Base-by-base conservation (phyloP, 2,797 vertebrate genomes). In the Cynodonichthys magdalenae region DNA sequence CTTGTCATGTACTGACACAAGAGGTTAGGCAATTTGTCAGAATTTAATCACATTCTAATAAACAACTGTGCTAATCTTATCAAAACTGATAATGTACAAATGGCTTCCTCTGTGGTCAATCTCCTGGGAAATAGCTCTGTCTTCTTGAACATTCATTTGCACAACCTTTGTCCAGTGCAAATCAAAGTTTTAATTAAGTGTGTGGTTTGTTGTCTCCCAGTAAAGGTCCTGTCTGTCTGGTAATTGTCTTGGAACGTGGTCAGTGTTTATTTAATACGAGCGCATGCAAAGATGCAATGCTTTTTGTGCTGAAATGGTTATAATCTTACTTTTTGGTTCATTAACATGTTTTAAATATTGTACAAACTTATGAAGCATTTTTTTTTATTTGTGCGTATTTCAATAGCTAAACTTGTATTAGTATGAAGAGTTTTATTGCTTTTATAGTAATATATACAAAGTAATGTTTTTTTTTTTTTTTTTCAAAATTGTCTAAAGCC, bases 31-130 rank as follows among this genome's bases (percentile, higher is more conserved):
- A 80, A 71, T 85, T 81, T 83, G 77, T 75, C 55, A 10, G 73
- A 69, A 78, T 80, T 69, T 79, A 86, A 90, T 89, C 82, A 83
- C 58, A 24, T 65, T 54, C 67, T 73, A 69, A 83, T 81, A 63
- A 81, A 71, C 68, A 64, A 70, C 64, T 51, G 20, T 62, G 77
- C 71, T 80, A 72, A 80, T 87, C 82, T 80, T 47, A 86, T 86
- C 69, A 74, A 57, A 83, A 82, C 50, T 75, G 82, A 88, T 85
- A 83, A 79, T 10, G 2, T 68, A 58, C 71, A 80, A 74, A 85
- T 70, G 42, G 79, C 63, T 74, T 80, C 61, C 77, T 74, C 19
- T 1, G 63, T 11, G 45, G 68, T 78, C 53, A 67, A 6, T 79
- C 81, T 71, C 60, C 52, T 1, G 59, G 67, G 80, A 86, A 83